Conservation (phyloP, 2,888 invertebrate species). For the Monopis laevigella region DNA sequence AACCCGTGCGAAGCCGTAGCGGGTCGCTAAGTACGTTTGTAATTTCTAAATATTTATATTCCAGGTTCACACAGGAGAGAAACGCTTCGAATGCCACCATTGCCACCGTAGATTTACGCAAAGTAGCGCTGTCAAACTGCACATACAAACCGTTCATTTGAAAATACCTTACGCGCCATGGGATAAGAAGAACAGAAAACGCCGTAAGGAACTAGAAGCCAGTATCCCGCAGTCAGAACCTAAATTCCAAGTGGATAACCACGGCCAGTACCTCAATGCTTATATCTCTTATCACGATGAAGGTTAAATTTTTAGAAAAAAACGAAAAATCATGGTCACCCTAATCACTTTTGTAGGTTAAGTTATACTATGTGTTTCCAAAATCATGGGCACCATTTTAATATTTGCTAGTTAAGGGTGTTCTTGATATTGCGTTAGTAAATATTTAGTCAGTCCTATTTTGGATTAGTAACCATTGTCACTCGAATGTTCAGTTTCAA, state of each 20-base stretch:
- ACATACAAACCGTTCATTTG: conserved; percentile 57
- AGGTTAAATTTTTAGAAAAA: too few relatives aligned
- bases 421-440: too few relatives aligned
- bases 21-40: too few relatives aligned
- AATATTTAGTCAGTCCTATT: too few relatives aligned
- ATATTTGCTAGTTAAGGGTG: too few relatives aligned
- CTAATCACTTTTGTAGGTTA: too few relatives aligned
- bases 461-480: too few relatives aligned
- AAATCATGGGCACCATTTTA: too few relatives aligned
- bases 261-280: conserved; percentile 41
- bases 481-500: too few relatives aligned
- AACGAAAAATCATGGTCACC: too few relatives aligned
- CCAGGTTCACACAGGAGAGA: conserved; percentile 58
- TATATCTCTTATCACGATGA: conserved; percentile 45
- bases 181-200: conserved; percentile 55
- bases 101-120: conserved; percentile 56
- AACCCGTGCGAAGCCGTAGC: too few relatives aligned
- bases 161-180: conserved; percentile 61
- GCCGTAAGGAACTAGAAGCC: conserved; percentile 20
- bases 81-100: conserved; percentile 52
- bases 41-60: conserved; percentile 10
- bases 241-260: conserved; percentile 34
- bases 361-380: too few relatives aligned
- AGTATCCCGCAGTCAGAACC: conserved; percentile 21
- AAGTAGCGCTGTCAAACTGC: conserved; percentile 54